A percentile compares a stretch with the other conserved stretches of the same genome.
phyloP scores from a whole-genome alignment of 1,140 invertebrate genomes.

The Euwallacea similis region DNA sequence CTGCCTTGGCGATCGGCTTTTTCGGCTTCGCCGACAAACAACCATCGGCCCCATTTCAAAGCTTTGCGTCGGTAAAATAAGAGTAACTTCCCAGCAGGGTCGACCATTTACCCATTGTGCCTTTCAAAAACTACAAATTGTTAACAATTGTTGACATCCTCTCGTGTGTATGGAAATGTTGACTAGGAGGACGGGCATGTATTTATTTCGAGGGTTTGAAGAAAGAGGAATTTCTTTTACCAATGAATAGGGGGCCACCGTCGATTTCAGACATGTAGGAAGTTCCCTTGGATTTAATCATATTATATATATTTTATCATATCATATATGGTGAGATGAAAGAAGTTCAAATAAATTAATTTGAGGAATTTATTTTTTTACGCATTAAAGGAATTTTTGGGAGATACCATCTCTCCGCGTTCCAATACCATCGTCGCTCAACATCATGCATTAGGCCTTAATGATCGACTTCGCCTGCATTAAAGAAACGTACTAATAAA shows the following conservation, averaged over 20 bases:
- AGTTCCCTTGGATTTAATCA: too few relatives aligned
- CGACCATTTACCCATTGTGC: conserved; percentile 25
- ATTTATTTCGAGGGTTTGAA: conserved; percentile 11
- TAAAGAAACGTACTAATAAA: too few relatives aligned
- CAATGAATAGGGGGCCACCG: neutral
- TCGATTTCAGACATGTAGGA: too few relatives aligned
- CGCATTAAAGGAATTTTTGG: too few relatives aligned
- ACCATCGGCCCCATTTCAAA: conserved; percentile 14
- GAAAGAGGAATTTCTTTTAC: conserved; percentile 12
- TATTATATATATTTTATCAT: too few relatives aligned
- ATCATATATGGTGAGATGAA: too few relatives aligned
- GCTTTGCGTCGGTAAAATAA: conserved; percentile 23
- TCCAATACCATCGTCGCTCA: too few relatives aligned
- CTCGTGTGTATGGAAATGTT: conserved; percentile 18
- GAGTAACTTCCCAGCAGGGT: conserved; percentile 26
- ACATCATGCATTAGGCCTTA: too few relatives aligned
- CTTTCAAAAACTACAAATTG: conserved; percentile 27
- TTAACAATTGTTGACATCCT: conserved; percentile 31
- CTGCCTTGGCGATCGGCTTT: conserved; percentile 27
- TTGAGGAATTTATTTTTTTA: too few relatives aligned
- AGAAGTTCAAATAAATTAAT: too few relatives aligned
- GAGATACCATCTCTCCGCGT: too few relatives aligned
- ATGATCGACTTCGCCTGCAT: too few relatives aligned
- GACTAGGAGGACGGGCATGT: conserved; percentile 8
- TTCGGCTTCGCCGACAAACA: conserved; percentile 31